Percentiles rank a stretch among this genome's conserved stretches.
phyloP scores from a whole-genome alignment of 2,113 vertebrate genomes.

The Channa maculata region DNA sequence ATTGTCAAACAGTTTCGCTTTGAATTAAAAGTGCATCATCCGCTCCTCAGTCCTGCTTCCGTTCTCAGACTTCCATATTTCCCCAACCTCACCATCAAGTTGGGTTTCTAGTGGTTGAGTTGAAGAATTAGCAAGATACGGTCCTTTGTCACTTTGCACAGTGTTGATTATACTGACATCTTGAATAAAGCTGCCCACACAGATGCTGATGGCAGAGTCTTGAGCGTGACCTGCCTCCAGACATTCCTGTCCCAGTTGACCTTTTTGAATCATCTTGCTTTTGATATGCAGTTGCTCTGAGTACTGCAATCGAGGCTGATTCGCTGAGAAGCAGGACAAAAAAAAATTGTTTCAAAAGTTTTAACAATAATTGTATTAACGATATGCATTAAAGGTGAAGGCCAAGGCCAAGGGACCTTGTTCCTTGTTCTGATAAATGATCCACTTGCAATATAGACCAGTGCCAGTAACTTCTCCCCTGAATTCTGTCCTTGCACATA shows the following conservation, averaged over 20 bases:
- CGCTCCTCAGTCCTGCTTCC: neutral
- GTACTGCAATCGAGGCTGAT: constrained; percentile 7
- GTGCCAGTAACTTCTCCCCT: constrained; percentile 59
- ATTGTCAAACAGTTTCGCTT: no score
- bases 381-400: neutral
- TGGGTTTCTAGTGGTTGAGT: neutral
- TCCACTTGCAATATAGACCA: constrained; percentile 43
- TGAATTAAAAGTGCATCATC: neutral
- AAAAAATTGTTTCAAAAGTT: constrained; percentile 10
- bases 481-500: constrained; percentile 43
- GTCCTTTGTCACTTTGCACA: neutral
- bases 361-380: neutral
- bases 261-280: neutral
- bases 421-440: constrained; percentile 22
- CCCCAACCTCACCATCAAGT: neutral
- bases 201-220: neutral
- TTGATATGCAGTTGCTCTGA: neutral
- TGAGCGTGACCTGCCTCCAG: neutral
- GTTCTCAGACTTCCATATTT: neutral
- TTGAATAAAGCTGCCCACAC: neutral
- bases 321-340: constrained; percentile 11
- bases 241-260: constrained; percentile 3
- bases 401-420: no score
- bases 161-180: neutral
- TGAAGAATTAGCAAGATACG: neutral